These are phyloP conservation scores for Dasypus novemcinctus DNA, from an alignment of 2,113 vertebrate species.

Conservation along the genomic window DNA sequence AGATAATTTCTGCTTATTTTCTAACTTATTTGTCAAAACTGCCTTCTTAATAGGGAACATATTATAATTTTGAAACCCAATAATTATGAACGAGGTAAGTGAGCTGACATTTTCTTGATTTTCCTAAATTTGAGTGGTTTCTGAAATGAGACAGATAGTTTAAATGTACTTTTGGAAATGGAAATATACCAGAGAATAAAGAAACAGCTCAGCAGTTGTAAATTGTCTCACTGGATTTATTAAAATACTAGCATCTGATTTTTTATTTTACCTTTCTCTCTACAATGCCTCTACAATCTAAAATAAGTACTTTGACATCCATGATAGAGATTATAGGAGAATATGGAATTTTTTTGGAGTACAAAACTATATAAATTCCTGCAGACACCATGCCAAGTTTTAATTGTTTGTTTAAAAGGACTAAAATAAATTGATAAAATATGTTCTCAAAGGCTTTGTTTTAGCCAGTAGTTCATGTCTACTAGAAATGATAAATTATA, in stretches of 20 bases:
- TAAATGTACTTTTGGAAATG: slow-evolving; percentile 7
- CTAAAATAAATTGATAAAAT: neutral
- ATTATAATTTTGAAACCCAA: neutral
- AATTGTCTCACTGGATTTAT: neutral
- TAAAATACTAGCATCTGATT: neutral
- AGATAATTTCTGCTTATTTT: neutral
- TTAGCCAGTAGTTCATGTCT: neutral
- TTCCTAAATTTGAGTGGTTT: neutral
- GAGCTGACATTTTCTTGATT: neutral
- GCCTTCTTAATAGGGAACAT: neutral
- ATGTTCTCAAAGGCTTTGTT: neutral
- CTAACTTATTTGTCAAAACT: neutral
- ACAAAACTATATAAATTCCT: neutral
- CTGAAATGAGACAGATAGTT: neutral
- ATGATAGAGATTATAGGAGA: neutral
- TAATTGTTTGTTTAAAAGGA: neutral
- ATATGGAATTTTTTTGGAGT: neutral
- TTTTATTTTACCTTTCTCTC: neutral
- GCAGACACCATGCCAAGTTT: neutral
- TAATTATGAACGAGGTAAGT: neutral
- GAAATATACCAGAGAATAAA: neutral
- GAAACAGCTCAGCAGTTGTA: neutral
- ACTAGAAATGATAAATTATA: neutral
- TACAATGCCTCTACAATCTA: neutral
- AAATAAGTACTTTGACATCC: neutral